phyloP scores from a whole-genome alignment of 2,113 vertebrate species.

The Naja naja region DNA sequence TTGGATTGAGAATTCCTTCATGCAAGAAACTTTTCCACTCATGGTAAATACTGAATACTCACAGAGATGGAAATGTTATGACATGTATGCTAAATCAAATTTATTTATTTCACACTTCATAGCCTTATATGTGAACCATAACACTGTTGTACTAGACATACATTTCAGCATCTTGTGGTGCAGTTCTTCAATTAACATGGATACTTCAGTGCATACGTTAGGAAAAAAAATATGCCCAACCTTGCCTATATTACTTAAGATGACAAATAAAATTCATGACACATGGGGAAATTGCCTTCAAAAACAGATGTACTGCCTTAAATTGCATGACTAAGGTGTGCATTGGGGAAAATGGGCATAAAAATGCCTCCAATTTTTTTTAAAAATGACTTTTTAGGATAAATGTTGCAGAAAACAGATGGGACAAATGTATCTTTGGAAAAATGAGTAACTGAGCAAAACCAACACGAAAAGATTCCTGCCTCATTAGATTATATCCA shows the following conservation, averaged over 20 bases:
- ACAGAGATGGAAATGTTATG: neutral
- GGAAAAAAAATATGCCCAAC: neutral
- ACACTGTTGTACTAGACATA: neutral
- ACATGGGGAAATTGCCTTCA: neutral
- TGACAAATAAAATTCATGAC: neutral
- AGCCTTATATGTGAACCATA: neutral
- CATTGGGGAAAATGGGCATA: neutral
- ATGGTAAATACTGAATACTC: neutral
- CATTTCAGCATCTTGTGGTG: neutral
- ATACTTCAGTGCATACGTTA: neutral
- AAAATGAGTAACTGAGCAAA: neutral
- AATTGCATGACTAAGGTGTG: neutral
- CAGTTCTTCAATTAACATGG: neutral
- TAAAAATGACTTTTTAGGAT: neutral
- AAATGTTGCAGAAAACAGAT: neutral
- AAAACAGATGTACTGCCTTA: neutral
- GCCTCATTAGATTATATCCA: neutral
- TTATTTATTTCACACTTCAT: neutral
- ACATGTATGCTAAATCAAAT: neutral
- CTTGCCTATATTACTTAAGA: neutral
- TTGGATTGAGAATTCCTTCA: neutral
- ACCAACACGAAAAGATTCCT: neutral
- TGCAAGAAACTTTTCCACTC: neutral
- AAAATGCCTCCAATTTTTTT: neutral
- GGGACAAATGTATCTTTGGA: neutral